Base-by-base conservation (phyloP, 2,888 invertebrate genomes). In the Calameuta pallipes region DNA sequence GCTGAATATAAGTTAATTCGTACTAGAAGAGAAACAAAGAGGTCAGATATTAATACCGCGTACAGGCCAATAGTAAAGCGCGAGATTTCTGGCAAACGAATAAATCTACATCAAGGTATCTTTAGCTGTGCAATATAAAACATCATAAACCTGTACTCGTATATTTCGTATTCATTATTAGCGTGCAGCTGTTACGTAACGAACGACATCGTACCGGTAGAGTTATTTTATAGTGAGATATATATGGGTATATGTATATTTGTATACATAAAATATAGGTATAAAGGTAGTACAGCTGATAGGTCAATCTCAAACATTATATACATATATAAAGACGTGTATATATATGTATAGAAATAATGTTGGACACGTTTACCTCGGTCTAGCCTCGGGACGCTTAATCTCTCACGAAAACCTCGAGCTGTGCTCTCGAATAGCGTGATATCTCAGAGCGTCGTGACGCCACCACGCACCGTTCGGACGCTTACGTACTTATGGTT, bases 131-230 rank as follows among this genome's bases (percentile, higher is more conserved):
- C 33, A 11, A 70, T 70, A 41, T 41, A 70, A 70, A 30, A 15
- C 70, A 13, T 33, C 33, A 15, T 70, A 70, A 70, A 70, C 30
- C 70, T 13, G 30, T 30, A 70, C 73, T 73, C 79, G 76, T 75
- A 81, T 81, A 86, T 84, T 84, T 85, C 82, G 82, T 86, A 85
- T 87, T 87, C 87, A 86, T 87, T 86, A 87, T 85, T 87, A 83
- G 84, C 78, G 82, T 82, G 82, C 86, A 83, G 83, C 81, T 82
- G 83, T 82, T 86, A 81, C 84, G 83, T 83, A 84, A 85, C 82
- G 82, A 86, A 87, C 82, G 83, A 78, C 80, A 75, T 70, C 75
- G 79, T 41, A 41, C 41, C 41, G 41, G 41, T 41, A 15, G 41
- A 41, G 41, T 41, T 41, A 41, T 41, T 41, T 41, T 15, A 41